Percentiles rank a stretch among this genome's conserved stretches.
These are phyloP conservation scores for Alviniconcha strummeri DNA, from an alignment of 2,888 invertebrate genomes.

Conservation along the genomic window DNA sequence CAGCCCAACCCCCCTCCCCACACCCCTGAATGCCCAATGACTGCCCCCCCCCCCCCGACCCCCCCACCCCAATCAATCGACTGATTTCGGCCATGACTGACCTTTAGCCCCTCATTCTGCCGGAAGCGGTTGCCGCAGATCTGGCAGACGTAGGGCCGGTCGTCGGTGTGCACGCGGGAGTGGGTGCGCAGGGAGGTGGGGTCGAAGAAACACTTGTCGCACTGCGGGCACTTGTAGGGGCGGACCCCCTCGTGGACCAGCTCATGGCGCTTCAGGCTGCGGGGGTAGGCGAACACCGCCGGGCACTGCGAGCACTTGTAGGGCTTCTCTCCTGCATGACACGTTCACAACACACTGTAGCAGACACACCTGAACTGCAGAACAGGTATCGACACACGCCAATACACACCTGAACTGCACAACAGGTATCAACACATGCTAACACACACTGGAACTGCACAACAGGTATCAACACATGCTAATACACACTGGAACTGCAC, in stretches of 20 bases:
- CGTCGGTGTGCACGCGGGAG: conserved; percentile 15
- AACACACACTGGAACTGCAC: no score
- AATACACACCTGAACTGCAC: neutral
- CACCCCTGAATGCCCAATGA: no score
- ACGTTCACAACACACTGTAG: no score
- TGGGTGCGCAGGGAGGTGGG: conserved; percentile 23
- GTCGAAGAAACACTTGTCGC: conserved; percentile 21
- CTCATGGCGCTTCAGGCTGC: conserved; percentile 23
- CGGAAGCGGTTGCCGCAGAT: conserved; percentile 15
- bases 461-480: no score
- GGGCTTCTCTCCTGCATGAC: conserved; percentile 14
- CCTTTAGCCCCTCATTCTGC: conserved; percentile 17
- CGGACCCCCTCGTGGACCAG: conserved; percentile 16
- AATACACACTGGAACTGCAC: no score
- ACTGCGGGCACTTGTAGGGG: conserved; percentile 9
- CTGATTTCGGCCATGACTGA: neutral
- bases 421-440: neutral
- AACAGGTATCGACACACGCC: neutral
- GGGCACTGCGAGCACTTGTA: conserved; percentile 1
- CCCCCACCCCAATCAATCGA: no score
- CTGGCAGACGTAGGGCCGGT: conserved; percentile 21
- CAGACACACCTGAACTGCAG: no score
- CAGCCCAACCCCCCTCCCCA: no score
- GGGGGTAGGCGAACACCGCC: conserved; percentile 7
- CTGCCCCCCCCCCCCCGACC: no score